Conservation (phyloP, 2,888 invertebrate species). For the Campoletis raptor region DNA sequence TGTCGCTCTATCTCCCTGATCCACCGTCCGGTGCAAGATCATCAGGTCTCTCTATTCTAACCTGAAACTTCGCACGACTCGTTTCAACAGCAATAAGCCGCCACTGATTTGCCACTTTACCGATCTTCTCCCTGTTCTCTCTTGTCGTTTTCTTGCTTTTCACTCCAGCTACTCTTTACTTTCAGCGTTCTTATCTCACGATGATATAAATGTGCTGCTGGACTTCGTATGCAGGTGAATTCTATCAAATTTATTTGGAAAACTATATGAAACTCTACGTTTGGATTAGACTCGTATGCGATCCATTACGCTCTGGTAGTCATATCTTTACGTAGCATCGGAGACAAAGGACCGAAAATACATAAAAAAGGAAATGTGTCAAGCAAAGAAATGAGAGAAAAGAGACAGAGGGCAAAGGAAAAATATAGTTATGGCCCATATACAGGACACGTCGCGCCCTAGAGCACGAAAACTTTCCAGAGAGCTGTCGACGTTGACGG, state of each 20-base stretch:
- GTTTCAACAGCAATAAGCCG: slow-evolving; percentile 36
- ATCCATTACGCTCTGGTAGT: slow-evolving; percentile 79
- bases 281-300: slow-evolving; percentile 75
- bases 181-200: neutral
- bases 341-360: slow-evolving; percentile 76
- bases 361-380: slow-evolving; percentile 76
- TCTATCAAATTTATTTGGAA: neutral
- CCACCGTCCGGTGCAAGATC: slow-evolving; percentile 56
- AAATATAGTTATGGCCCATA: slow-evolving; percentile 22
- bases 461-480: slow-evolving; percentile 63
- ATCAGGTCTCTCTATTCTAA: slow-evolving; percentile 52
- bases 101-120: slow-evolving; percentile 38
- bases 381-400: slow-evolving; percentile 59
- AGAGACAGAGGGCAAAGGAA: slow-evolving; percentile 21
- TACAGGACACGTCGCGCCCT: slow-evolving; percentile 52
- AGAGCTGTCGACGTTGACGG: slow-evolving; percentile 79
- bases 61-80: slow-evolving; percentile 45
- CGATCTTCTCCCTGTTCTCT: slow-evolving; percentile 28
- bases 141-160: slow-evolving; percentile 10
- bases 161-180: slow-evolving; percentile 1
- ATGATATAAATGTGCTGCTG: neutral
- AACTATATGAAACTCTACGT: neutral
- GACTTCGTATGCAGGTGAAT: slow-evolving; percentile 22
- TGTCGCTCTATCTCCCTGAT: slow-evolving; percentile 52
- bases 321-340: slow-evolving; percentile 79